A percentile compares a stretch with the other conserved stretches of the same genome.
Conservation (phyloP, 2,113 vertebrate genomes). For the Pelmatolapia mariae region DNA sequence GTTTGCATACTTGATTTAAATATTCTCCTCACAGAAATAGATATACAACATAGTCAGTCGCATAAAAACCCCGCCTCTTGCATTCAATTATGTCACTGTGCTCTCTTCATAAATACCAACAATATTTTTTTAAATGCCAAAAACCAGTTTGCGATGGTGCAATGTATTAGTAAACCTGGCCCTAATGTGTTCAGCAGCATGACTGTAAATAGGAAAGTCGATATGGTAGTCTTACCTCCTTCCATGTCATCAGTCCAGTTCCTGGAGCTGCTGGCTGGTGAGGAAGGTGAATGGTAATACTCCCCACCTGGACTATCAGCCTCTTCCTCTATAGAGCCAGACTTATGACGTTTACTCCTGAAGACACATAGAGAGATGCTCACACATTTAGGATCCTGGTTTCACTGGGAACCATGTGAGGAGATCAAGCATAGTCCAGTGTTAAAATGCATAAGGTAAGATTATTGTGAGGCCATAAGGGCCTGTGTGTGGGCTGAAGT, state of each 20-base stretch:
- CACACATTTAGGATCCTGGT: neutral
- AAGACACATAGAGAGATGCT: neutral
- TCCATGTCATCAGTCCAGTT: conserved; percentile 98
- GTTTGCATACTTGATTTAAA: neutral
- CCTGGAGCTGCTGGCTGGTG: conserved; percentile 93
- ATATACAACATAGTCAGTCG: neutral
- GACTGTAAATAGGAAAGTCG: neutral
- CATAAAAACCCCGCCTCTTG: neutral
- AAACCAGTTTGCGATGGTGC: neutral
- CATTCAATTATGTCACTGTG: neutral
- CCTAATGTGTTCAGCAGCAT: neutral
- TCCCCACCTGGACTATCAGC: conserved; percentile 93
- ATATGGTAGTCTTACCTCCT: conserved; percentile 78
- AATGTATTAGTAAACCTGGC: neutral
- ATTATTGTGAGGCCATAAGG: neutral
- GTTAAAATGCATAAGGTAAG: neutral
- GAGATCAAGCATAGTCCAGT: neutral
- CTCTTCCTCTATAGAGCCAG: conserved; percentile 95
- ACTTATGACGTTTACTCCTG: conserved; percentile 96
- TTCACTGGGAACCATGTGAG: neutral
- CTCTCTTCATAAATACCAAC: neutral
- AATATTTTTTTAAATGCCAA: neutral
- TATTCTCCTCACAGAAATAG: neutral
- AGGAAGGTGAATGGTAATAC: conserved; percentile 92
- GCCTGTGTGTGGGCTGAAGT: neutral